phyloP scores from a whole-genome alignment of 2,888 invertebrate genomes.

The Dryomyza anilis region DNA sequence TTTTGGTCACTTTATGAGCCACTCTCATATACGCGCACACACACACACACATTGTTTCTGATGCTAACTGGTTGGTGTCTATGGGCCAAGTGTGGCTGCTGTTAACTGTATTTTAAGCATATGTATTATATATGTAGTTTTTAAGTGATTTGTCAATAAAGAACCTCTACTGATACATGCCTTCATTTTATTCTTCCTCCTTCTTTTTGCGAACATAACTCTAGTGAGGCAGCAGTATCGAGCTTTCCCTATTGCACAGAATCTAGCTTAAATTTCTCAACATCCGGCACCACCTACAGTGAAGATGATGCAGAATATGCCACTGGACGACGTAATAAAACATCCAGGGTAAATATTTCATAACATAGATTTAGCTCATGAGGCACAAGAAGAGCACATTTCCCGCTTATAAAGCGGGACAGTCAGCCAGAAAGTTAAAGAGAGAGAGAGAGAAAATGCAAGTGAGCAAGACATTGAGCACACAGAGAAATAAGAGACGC shows the following conservation, averaged over 20 bases:
- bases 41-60: neutral
- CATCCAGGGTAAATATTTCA: conserved; percentile 67
- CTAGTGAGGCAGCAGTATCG: conserved; percentile 61
- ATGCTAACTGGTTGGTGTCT: neutral
- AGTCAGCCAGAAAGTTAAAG: no score
- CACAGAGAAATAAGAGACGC: no score
- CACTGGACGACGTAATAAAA: conserved; percentile 74
- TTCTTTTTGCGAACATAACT: conserved; percentile 35
- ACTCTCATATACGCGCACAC: neutral
- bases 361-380: no score
- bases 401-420: neutral
- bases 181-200: conserved; percentile 28
- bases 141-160: neutral
- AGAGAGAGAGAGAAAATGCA: neutral
- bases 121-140: neutral
- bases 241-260: conserved; percentile 63
- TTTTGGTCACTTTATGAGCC: neutral
- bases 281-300: conserved; percentile 67
- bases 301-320: conserved; percentile 78
- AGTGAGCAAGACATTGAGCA: no score
- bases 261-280: conserved; percentile 70
- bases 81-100: neutral
- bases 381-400: conserved; percentile 9
- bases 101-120: neutral
- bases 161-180: conserved; percentile 14